These are phyloP conservation scores for Chelonus formosanus DNA, from an alignment of 2,888 invertebrate species.

Conservation along the genomic window DNA sequence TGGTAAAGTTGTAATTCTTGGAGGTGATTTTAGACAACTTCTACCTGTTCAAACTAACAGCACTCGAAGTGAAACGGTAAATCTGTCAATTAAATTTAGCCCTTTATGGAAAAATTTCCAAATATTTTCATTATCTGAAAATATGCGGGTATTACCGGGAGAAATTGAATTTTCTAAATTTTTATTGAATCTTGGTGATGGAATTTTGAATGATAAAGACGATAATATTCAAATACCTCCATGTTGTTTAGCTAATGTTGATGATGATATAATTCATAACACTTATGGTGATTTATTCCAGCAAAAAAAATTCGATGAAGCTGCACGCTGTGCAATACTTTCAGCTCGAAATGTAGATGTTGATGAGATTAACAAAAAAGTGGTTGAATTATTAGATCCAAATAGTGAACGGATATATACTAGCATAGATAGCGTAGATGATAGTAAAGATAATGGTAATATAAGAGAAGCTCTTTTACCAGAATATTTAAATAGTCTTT, in stretches of 20 bases:
- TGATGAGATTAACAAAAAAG: slow-evolving; percentile 35
- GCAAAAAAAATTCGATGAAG: slow-evolving; percentile 28
- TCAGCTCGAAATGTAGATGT: no score
- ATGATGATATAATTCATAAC: slow-evolving; percentile 36
- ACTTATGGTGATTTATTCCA: slow-evolving; percentile 10
- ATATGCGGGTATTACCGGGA: slow-evolving; percentile 38
- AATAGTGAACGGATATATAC: slow-evolving; percentile 32
- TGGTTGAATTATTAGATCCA: slow-evolving; percentile 35
- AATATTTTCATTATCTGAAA: slow-evolving; percentile 39
- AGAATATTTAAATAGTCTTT: slow-evolving; percentile 35
- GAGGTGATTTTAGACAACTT: slow-evolving; percentile 37
- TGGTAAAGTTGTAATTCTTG: slow-evolving; percentile 42
- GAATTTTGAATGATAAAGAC: slow-evolving; percentile 37
- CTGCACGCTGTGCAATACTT: slow-evolving; percentile 32
- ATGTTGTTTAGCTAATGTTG: slow-evolving; percentile 28
- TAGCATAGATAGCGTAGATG: slow-evolving; percentile 31
- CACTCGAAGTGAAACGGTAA: slow-evolving; percentile 35
- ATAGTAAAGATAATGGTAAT: slow-evolving; percentile 32
- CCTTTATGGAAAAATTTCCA: slow-evolving; percentile 39
- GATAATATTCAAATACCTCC: slow-evolving; percentile 37
- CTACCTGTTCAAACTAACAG: slow-evolving; percentile 27
- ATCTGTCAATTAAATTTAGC: slow-evolving; percentile 44
- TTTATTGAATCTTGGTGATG: slow-evolving; percentile 39
- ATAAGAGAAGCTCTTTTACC: slow-evolving; percentile 29
- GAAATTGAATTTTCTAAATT: slow-evolving; percentile 40